Base-by-base conservation (phyloP, 2,888 invertebrate species). In the Amphimallon solstitiale region DNA sequence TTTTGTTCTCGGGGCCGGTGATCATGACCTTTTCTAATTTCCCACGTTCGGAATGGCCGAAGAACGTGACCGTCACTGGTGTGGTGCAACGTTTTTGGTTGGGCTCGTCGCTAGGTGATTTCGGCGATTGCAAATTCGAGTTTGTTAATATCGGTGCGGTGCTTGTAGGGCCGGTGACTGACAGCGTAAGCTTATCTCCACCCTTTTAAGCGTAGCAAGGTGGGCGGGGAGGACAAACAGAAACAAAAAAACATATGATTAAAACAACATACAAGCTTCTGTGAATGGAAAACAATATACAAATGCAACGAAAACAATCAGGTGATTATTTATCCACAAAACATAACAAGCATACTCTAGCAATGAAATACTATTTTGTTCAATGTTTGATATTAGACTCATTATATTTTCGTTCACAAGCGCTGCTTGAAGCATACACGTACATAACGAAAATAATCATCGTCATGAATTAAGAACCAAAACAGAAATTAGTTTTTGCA, bases 121-220 rank as follows among this genome's bases (percentile, higher is more conserved):
- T 69, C 29, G 69, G 71, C 19, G 65, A 76, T 70, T 72, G 72
- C 71, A 68, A 74, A 70, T 69, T 65, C 66, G 71, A 67, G 54
- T 67, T 70, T n/a, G 70, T 65, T 62, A 63, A 54, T 52, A 67
- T 37, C 9, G 71, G 62, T 40, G 68, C 67, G 40, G 72, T 66
- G 49, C 70, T 77, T 4, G 78, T 76, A 2, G 80, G 80, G 52
- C 89, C 89, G 74, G 86, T 86, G 74, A 90, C 87, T 68, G 87
- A 86, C 67, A 90, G 81, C 62, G 90, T 90, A 77, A 90, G 80
- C 79, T 89, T 90, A 79, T 90, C 90, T 75, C 90, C 90, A 72
- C 90, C 90, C 90, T 90, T 78, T 75, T 21, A 54, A 40, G 21
- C 54, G 19, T 54, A 38, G 38, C 21, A 21, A 5, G 15, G 45